phyloP scores from a whole-genome alignment of 2,113 vertebrate genomes.

The Cololabis saira region DNA sequence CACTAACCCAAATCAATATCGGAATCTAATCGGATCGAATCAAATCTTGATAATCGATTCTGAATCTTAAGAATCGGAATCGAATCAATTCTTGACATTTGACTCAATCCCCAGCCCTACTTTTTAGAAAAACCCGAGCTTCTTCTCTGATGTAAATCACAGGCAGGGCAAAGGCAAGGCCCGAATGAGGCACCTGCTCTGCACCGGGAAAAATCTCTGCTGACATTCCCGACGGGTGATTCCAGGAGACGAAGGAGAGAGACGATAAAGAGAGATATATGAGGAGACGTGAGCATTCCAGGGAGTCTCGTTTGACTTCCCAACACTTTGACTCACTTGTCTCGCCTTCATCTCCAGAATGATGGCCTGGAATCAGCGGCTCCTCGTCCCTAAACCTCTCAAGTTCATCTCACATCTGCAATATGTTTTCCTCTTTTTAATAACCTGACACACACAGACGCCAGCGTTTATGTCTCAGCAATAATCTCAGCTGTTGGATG shows the following conservation, averaged over 20 bases:
- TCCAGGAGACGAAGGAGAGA: conserved; percentile 46
- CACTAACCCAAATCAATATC: too few species aligned
- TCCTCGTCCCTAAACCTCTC: conserved; percentile 12
- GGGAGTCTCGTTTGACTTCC: conserved; percentile 51
- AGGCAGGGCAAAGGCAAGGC: conserved; percentile 71
- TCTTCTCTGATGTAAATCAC: conserved; percentile 78
- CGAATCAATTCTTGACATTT: too few species aligned
- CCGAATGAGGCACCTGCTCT: conserved; percentile 67
- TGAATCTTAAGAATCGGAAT: too few species aligned
- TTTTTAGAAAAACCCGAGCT: conserved; percentile 62
- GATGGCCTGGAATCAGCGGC: conserved; percentile 33
- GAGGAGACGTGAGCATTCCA: conserved; percentile 52
- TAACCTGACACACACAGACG: conserved; percentile 21
- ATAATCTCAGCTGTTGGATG: conserved; percentile 39
- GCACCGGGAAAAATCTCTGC: conserved; percentile 79
- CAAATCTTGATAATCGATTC: too few species aligned
- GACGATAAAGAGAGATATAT: conserved; percentile 49
- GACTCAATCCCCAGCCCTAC: conserved; percentile 7
- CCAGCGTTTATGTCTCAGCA: conserved; percentile 44
- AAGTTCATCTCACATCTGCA: conserved; percentile 28
- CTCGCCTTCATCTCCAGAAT: conserved; percentile 27
- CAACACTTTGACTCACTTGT: conserved; percentile 35
- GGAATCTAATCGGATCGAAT: too few species aligned
- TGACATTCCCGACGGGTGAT: conserved; percentile 74
- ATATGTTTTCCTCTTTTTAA: conserved; percentile 5